Evolutionary conservation across 1,140 invertebrate species (phyloP).

Genomic region (Drosophila orosa): DNA sequence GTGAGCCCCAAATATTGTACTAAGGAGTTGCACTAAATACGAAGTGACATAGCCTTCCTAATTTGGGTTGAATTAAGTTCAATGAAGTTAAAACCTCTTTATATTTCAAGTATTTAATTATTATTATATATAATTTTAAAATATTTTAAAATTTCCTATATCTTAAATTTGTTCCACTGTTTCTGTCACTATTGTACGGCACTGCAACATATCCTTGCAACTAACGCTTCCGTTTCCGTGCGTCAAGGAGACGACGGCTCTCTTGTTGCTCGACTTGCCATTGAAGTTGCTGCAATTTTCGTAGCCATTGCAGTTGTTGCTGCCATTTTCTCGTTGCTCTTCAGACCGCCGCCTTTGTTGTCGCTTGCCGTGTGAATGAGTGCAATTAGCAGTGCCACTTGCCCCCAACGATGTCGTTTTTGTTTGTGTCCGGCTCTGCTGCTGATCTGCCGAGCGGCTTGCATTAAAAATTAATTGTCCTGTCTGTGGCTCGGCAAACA

Average conservation of each 20-base stretch:
- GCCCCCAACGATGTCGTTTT: conserved; percentile 58
- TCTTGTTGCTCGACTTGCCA: conserved; percentile 26
- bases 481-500: conserved; percentile 42
- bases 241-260: conserved; percentile 62
- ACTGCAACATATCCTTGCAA: conserved; percentile 77
- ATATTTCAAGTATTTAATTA: no score
- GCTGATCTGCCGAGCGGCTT: conserved; percentile 56
- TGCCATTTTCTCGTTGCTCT: conserved; percentile 47
- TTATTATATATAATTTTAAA: no score
- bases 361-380: conserved; percentile 71
- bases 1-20: not conserved
- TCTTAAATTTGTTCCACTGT: no score
- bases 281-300: conserved; percentile 16
- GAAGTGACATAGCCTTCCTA: no score
- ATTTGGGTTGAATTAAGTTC: no score
- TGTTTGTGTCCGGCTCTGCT: conserved; percentile 46
- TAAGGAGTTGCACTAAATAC: no score
- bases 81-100: no score
- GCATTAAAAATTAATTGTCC: conserved; percentile 74
- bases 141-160: no score
- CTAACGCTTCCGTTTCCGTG: conserved; percentile 80
- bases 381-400: conserved; percentile 76
- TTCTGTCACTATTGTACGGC: conserved; percentile 43
- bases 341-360: conserved; percentile 60
- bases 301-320: conserved; percentile 21